Base-by-base conservation (phyloP, 2,113 vertebrate genomes). In the Trachemys scripta region DNA sequence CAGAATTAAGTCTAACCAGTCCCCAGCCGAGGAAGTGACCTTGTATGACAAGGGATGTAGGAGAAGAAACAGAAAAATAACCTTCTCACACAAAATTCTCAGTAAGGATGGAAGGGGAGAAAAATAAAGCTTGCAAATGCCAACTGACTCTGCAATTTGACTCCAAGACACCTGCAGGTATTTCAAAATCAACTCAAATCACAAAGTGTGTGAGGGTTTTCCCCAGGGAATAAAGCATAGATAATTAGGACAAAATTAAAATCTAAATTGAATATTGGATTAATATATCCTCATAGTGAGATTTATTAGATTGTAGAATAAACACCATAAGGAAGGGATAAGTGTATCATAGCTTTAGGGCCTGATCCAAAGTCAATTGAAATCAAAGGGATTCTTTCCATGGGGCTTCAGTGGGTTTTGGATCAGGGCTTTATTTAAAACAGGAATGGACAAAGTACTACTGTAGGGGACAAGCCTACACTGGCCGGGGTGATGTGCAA, bases 21-120 rank as follows among this genome's bases (percentile, higher is more conserved):
- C 92, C 96, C 88, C 69, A 72, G 75, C 92, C 96, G 95, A 1
- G 0, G 94, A 97, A 97, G 94, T 96, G 96, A 97, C 98, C 96
- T 97, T 98, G 97, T 95, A 96, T 97, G 96, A 97, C 94, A 97
- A 90, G 47, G 93, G 95, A 82, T 85, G 87, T 45, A 94, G 92
- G 92, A 96, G n/a, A 92, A 94, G 96, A 96, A 98, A 96, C 95
- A 94, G 69, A 79, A 92, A 94, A 90, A 65, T 24, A 82, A 97
- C 93, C 84, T 94, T 80, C 94, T 80, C 5, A 2, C 90, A 94
- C 95, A 96, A 85, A 95, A 96, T 87, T 87, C 85, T 62, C 75
- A 69, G 82, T 80, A 65, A 17, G 54, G 72, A 62, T 49, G 94
- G 91, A 65, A 65, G 3, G n/a, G 35, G 56, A 95, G 93, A 89